Conservation (phyloP, 2,888 invertebrate genomes). For the Panzeria rudis region DNA sequence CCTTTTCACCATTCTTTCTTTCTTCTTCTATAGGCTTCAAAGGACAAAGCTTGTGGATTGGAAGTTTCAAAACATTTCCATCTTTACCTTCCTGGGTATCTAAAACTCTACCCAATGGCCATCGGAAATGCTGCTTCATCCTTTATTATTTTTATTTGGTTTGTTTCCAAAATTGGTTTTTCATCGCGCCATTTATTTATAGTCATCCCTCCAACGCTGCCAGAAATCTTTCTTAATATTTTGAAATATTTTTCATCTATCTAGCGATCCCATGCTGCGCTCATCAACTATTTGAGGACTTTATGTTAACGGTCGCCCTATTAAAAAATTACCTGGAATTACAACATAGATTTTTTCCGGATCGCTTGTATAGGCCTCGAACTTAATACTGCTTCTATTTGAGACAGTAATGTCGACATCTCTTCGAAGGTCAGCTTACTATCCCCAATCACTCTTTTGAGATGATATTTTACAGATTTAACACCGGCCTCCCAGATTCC, state of each 20-base stretch:
- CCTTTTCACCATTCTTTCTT: not conserved
- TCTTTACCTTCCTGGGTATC: not conserved
- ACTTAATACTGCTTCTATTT: not conserved
- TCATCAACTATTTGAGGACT: not conserved
- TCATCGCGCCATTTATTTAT: not conserved
- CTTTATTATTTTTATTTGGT: not conserved
- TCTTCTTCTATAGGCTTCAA: not conserved
- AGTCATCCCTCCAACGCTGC: not conserved
- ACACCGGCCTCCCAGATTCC: not conserved
- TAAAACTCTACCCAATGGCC: not conserved
- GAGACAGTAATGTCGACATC: not conserved
- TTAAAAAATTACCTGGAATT: not conserved
- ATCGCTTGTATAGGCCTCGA: not conserved
- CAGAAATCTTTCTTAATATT: too few species aligned
- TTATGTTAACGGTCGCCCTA: not conserved
- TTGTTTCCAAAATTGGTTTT: not conserved
- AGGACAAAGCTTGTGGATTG: not conserved
- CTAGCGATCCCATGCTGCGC: not conserved
- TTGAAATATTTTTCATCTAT: not conserved
- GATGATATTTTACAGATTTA: constrained; percentile 2
- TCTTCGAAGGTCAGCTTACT: not conserved
- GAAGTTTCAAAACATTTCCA: not conserved
- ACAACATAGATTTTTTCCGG: not conserved
- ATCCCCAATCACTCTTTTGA: not conserved
- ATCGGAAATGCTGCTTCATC: not conserved